phyloP scores from a whole-genome alignment of 2,888 invertebrate species.

The Drosophila pegasa region DNA sequence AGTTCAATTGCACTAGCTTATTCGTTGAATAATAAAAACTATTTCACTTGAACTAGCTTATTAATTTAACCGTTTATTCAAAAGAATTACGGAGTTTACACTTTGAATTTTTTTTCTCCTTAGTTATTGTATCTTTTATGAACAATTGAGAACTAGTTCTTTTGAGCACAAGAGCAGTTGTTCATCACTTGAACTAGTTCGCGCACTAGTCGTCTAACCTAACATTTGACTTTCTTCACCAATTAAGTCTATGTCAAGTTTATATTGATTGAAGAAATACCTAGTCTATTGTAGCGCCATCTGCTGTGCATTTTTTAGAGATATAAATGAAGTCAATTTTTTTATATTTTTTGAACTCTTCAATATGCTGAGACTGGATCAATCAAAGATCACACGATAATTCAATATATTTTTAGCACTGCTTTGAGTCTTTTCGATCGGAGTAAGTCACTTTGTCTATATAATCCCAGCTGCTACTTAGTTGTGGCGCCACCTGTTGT shows the following conservation, averaged over 20 bases:
- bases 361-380: no score
- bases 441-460: neutral
- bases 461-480: neutral
- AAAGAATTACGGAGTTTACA: no score
- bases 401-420: neutral
- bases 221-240: neutral
- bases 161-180: neutral
- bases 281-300: neutral
- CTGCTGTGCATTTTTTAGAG: neutral
- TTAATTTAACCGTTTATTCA: no score
- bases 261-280: neutral
- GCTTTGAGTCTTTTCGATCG: no score
- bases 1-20: no score
- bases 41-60: no score
- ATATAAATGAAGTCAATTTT: no score
- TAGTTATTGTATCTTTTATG: no score
- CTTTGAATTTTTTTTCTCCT: no score
- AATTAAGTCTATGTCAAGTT: neutral
- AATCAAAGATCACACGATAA: neutral
- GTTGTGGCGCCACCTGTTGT: conserved; percentile 34
- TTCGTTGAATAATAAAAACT: no score
- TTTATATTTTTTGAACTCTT: no score
- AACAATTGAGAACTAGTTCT: neutral
- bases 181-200: neutral
- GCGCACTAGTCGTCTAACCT: neutral